These are phyloP conservation scores for Littorina saxatilis DNA, from an alignment of 1,140 invertebrate species.

Conservation along the genomic window DNA sequence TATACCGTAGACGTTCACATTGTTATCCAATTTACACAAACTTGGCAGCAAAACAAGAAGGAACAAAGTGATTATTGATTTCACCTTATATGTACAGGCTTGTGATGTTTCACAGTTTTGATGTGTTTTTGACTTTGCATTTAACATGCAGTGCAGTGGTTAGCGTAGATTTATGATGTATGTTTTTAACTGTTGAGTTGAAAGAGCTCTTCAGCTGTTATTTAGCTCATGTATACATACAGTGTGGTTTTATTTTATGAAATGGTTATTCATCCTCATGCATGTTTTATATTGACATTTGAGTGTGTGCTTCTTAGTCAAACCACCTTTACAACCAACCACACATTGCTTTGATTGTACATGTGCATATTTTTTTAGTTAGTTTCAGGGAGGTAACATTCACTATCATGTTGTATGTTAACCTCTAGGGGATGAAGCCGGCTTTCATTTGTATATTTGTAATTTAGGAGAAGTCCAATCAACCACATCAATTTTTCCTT, in stretches of 20 bases:
- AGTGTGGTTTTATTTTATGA: neutral
- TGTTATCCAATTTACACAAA: conserved; percentile 22
- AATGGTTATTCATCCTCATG: neutral
- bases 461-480: too few relatives aligned
- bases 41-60: conserved; percentile 11
- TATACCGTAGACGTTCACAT: neutral
- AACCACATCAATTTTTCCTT: too few relatives aligned
- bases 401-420: too few relatives aligned
- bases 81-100: neutral
- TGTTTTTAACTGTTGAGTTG: neutral
- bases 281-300: neutral
- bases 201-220: too few relatives aligned
- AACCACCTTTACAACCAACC: neutral
- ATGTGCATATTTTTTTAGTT: neutral
- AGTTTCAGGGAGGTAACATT: too few relatives aligned
- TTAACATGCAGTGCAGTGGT: neutral
- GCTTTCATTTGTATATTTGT: too few relatives aligned
- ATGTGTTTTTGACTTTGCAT: neutral
- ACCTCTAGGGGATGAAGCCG: too few relatives aligned
- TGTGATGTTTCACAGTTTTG: neutral
- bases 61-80: conserved; percentile 3
- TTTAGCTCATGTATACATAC: too few relatives aligned
- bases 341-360: neutral
- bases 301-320: neutral
- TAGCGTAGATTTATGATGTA: neutral